Evolutionary conservation across 2,888 invertebrate species (phyloP).

Genomic region (Meliscaeva auricollis): DNA sequence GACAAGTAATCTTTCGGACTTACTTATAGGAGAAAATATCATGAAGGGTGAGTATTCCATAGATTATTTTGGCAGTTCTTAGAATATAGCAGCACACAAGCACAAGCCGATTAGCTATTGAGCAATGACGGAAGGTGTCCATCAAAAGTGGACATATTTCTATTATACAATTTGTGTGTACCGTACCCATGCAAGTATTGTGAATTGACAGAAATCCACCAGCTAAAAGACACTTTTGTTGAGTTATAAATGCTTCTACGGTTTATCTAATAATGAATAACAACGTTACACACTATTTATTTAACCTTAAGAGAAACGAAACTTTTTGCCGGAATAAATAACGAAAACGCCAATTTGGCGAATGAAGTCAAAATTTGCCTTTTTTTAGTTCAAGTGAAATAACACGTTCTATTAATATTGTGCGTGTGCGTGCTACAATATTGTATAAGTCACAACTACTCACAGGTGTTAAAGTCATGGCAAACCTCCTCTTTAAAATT

Average conservation of each 20-base stretch:
- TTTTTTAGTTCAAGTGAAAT: too few relatives aligned
- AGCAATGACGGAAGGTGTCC: slow-evolving; percentile 48
- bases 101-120: slow-evolving; percentile 55
- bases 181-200: too few relatives aligned
- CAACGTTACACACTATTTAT: too few relatives aligned
- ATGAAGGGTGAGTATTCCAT: neutral
- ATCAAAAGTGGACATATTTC: slow-evolving; percentile 13
- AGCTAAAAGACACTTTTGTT: too few relatives aligned
- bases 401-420: too few relatives aligned
- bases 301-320: too few relatives aligned
- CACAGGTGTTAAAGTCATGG: slow-evolving; percentile 26
- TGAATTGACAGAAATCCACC: too few relatives aligned
- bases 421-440: neutral
- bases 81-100: slow-evolving; percentile 26
- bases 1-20: slow-evolving; percentile 53
- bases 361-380: too few relatives aligned
- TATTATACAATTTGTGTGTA: neutral
- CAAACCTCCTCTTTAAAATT: neutral
- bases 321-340: too few relatives aligned
- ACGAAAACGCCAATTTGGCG: too few relatives aligned
- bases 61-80: slow-evolving; percentile 20
- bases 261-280: too few relatives aligned
- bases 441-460: neutral
- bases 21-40: slow-evolving; percentile 20
- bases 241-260: too few relatives aligned